Base-by-base conservation (phyloP, 2,797 vertebrate species). In the Podargus strigoides region DNA sequence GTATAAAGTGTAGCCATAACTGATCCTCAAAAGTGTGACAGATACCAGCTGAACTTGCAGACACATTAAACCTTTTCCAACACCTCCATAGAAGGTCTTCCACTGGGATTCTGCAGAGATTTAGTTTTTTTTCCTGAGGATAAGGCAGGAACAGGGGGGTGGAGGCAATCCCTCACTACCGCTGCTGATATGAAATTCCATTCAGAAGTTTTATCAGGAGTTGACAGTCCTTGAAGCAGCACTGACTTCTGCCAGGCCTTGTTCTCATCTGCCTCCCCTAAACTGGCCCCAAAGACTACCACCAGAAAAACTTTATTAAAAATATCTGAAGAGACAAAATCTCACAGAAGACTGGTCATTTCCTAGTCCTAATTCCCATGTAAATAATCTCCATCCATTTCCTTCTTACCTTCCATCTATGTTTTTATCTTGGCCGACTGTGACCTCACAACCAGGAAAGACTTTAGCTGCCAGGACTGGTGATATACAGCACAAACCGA, bases 401-500 rank as follows among this genome's bases (percentile, higher is more conserved):
- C n/a, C n/a, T 55, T 41, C 90, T 82, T 89, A 97, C 97, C 93
- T 97, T 98, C 98, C 98, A 89, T 98, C 97, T 36, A 98, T 42
- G 0, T 98, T 97, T 94, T 98, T 97, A 50, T 94, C 94, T 53
- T 98, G 67, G 58, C 98, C 98, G 0, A 98, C 97, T 0, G 98
- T 98, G 94, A 98, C 98, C 95, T 98, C 98, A 76, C 98, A 98
- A 36, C 98, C 98, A 6, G 98, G 98, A 60, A 99, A 97, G 82
- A 98, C 97, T 87, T 98, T 98, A 79, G 98, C 98, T 64, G 98
- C 98, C 95, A 98, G 97, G 60, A 98, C 98, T 24, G 98, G 98
- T 0, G 98, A 98, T 95, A 99, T 98, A 75, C 98, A 98, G 97
- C 98, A 98, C 96, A 98, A 97, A 78, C 98, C 98, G 24, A 98